Evolutionary conservation across 2,888 invertebrate genomes (phyloP).

Genomic region (Drosophila algonquin): DNA sequence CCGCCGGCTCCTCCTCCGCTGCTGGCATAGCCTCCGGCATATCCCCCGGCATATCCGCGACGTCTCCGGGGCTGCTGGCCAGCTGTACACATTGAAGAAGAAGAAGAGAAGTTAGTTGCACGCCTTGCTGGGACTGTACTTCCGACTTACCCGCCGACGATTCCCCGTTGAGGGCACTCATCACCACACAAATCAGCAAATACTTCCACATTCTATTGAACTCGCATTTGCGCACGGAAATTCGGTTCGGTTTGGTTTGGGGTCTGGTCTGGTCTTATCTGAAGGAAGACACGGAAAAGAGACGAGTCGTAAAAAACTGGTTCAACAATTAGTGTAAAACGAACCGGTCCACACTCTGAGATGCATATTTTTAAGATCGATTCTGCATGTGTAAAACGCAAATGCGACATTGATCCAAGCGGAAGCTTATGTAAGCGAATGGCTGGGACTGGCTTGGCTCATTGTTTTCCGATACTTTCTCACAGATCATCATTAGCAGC

Average conservation of each 20-base stretch:
- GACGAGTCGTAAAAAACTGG: constrained; percentile 45
- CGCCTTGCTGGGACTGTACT: background rate
- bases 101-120: background rate
- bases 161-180: constrained; percentile 66
- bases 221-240: constrained; percentile 50
- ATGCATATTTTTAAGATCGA: constrained; percentile 16
- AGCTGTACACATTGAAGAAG: constrained; percentile 21
- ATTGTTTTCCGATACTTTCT: constrained; percentile 33
- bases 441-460: constrained; percentile 18
- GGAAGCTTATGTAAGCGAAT: constrained; percentile 29
- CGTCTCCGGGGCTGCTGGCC: constrained; percentile 38
- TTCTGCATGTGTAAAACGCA: background rate
- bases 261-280: constrained; percentile 1
- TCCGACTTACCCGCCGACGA: constrained; percentile 65
- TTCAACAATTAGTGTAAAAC: constrained; percentile 28
- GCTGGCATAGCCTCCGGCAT: constrained; percentile 57
- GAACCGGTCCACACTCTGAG: constrained; percentile 13
- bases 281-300: constrained; percentile 2
- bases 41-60: constrained; percentile 60
- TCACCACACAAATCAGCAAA: constrained; percentile 71
- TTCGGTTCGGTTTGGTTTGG: constrained; percentile 16
- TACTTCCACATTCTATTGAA: constrained; percentile 77
- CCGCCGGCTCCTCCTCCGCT: constrained; percentile 54
- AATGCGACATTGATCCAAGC: background rate
- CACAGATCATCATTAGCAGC: constrained; percentile 39